Evolutionary conservation across 2,888 invertebrate species (phyloP), one percentile per base, ranked within the genome.

Genomic region (Odontocerum albicorne): DNA sequence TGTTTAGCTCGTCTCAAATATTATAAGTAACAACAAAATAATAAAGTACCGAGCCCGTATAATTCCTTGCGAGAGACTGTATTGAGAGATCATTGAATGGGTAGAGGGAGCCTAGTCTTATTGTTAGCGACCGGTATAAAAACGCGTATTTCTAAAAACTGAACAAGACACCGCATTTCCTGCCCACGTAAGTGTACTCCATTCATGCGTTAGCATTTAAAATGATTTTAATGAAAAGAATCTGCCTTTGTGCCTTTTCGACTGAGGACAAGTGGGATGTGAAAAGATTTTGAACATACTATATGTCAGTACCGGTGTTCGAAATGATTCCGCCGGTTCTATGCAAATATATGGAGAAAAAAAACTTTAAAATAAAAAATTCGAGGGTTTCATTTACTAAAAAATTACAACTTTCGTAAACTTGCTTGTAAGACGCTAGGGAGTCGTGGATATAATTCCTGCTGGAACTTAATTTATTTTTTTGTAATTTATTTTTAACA

Each of bases 91-190:
- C 47, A 16, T 16, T 36, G 38, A 47, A 47, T n/a, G 22, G 38
- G 27, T 15, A 20, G 32, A 10, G 32, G 49, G 32, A 40, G 40
- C 39, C 16, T 20, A 32, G 32, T n/a, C n/a, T n/a, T 39, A 51
- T 51, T 51, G 49, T 49, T 38, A 12, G 44, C 10, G 13, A n/a
- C n/a, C 13, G 16, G 31, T 27, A 55, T 55, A 55, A 55, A 55
- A 50, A 44, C 49, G 43, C 44, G 43, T 49, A 42, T 42, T 47
- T 35, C 21, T 54, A 55, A 58, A 49, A 58, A 50, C 27, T 65
- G 66, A 69, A 77, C 72, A 72, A 71, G 76, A 77, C 74, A 77
- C 75, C 75, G 70, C 70, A 69, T 66, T 75, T 77, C 77, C 77
- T 75, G 77, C 68, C 68, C 40, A 63, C 66, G 68, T 74, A 74